phyloP scores from a whole-genome alignment of 2,888 invertebrate species.

The Diachrysia chrysitis region DNA sequence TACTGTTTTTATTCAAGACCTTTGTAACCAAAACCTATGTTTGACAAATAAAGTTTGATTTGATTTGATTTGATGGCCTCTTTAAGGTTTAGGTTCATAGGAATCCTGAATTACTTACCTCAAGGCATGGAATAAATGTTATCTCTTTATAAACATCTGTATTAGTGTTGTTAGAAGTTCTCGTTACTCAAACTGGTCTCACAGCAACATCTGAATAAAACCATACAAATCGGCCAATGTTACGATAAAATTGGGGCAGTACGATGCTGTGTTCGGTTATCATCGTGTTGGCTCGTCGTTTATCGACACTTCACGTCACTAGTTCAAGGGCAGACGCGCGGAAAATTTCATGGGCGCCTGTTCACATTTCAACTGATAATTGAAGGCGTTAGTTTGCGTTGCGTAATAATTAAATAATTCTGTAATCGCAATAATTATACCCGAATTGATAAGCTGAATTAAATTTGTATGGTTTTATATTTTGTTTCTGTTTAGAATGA shows the following conservation, averaged over 20 bases:
- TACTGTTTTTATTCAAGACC: too few relatives aligned
- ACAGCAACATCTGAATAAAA: slow-evolving; percentile 7
- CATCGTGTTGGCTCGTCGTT: slow-evolving; percentile 35
- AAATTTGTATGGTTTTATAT: slow-evolving; percentile 17
- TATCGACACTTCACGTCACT: slow-evolving; percentile 63
- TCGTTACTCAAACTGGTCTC: neutral
- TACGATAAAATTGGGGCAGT: slow-evolving; percentile 8
- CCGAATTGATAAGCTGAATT: slow-evolving; percentile 44
- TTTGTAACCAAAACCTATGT: too few relatives aligned
- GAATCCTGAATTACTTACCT: too few relatives aligned
- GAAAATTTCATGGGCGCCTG: slow-evolving; percentile 66
- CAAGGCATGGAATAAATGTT: too few relatives aligned
- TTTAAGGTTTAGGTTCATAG: too few relatives aligned
- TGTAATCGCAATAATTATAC: slow-evolving; percentile 52
- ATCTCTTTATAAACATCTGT: neutral
- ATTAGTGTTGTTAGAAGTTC: neutral
- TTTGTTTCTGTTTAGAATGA: slow-evolving; percentile 8
- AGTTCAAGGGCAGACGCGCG: slow-evolving; percentile 72
- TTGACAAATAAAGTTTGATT: too few relatives aligned
- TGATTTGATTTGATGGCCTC: too few relatives aligned
- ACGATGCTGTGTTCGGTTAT: slow-evolving; percentile 17
- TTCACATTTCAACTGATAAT: slow-evolving; percentile 60
- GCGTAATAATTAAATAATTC: slow-evolving; percentile 57
- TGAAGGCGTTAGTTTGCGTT: slow-evolving; percentile 42
- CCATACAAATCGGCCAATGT: slow-evolving; percentile 15